Evolutionary conservation across 2,113 vertebrate genomes (phyloP), one percentile per base, ranked within the genome.

Genomic region (Melanerpes formicivorus): DNA sequence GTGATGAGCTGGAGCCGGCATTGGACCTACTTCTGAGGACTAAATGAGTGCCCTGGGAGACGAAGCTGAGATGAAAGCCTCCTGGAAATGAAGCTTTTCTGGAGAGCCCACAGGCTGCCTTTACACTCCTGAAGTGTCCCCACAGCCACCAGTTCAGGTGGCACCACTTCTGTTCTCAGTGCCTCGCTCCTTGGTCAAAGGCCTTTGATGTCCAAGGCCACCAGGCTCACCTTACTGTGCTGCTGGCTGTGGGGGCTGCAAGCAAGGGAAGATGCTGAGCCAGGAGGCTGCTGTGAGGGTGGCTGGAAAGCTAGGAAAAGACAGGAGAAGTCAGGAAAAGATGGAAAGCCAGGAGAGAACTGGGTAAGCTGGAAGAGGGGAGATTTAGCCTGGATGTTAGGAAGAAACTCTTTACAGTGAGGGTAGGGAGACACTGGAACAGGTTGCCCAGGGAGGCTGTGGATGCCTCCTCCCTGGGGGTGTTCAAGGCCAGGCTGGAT

Each of bases 201-300:
- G 25, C 74, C 56, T 79, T 40, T 27, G 79, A 30, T 48, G 26
- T 10, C 59, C 5, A 3, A 3, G 5, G 50, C 26, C 74, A 62
- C 56, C 48, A n/a, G 52, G 15, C 40, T 73, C 46, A 1, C 44
- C 17, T 58, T 10, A 5, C 79, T 4, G 5, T 0, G 15, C 48
- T 17, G 46, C 9, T 34, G 59, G 84, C 73, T 30, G 32, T 0
- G 2, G 46, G 34, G 66, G n/a, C 56, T 10, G 48, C 26, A 4
- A 1, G 48, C 26, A 4, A 1, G 0, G 42, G 0, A 5, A 55
- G 76, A 14, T 11, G 72, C 65, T 21, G 48, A 0, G 2, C 55
- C 42, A 4, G 42, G 6, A 69, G 50, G 50, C 50, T 25, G 22
- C 50, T 52, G 50, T 52, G 22, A 52, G 50, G 50, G 22, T 52